A percentile compares a stretch with the other conserved stretches of the same genome.
Evolutionary conservation across 1,140 invertebrate species (phyloP).

Genomic region (Tetraneura akinire): DNA sequence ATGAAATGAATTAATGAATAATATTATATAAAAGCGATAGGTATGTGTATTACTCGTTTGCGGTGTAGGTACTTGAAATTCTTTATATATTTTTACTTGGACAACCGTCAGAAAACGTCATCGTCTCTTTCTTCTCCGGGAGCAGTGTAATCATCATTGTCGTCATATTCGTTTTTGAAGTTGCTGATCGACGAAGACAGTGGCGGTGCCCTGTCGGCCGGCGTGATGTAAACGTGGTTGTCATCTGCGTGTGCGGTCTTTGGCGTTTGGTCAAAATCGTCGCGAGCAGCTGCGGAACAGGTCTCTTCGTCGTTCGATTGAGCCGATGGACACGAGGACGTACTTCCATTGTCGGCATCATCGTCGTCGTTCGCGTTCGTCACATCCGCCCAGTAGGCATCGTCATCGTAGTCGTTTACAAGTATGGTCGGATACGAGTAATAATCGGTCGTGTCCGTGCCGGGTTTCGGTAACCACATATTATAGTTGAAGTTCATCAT

Average conservation of each 20-base stretch:
- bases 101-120: not conserved
- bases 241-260: not conserved
- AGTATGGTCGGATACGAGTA: not conserved
- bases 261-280: too few species aligned
- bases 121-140: not conserved
- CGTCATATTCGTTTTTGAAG: not conserved
- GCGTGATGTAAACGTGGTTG: too few species aligned
- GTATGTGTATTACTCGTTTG: not conserved
- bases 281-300: not conserved
- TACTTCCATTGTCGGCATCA: not conserved
- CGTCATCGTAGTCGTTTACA: not conserved
- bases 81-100: too few species aligned
- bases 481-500: not conserved
- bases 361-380: not conserved
- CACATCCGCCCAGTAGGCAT: not conserved
- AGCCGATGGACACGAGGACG: too few species aligned
- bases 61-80: too few species aligned
- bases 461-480: constrained; percentile 3
- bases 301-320: too few species aligned
- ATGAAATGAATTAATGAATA: not conserved
- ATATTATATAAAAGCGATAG: not conserved
- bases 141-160: not conserved
- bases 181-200: too few species aligned
- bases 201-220: too few species aligned
- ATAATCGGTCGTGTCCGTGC: not conserved